These are phyloP conservation scores for Alsophila aescularia DNA, from an alignment of 2,888 invertebrate genomes.

Conservation along the genomic window DNA sequence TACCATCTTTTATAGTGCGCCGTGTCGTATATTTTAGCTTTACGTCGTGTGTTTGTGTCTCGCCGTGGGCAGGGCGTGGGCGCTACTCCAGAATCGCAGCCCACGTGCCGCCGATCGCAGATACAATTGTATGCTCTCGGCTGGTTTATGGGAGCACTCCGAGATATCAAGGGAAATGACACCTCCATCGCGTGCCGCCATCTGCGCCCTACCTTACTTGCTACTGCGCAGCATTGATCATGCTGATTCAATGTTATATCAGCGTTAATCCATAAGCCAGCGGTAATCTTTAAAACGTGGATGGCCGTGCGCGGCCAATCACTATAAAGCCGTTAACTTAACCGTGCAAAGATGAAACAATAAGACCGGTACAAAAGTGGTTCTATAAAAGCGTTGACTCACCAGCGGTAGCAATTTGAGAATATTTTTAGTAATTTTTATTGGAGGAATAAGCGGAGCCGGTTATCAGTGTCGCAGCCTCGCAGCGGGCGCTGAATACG, in stretches of 20 bases:
- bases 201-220: slow-evolving; percentile 46
- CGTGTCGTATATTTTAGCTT: slow-evolving; percentile 72
- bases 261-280: slow-evolving; percentile 23
- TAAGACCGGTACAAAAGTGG: slow-evolving; percentile 42
- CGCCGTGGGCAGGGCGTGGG: slow-evolving; percentile 68
- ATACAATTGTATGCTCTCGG: slow-evolving; percentile 73
- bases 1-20: slow-evolving; percentile 70
- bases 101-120: slow-evolving; percentile 75
- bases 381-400: slow-evolving; percentile 46
- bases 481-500: slow-evolving; percentile 60
- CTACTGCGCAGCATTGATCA: slow-evolving; percentile 19
- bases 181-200: slow-evolving; percentile 63
- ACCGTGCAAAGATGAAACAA: slow-evolving; percentile 39
- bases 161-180: slow-evolving; percentile 68
- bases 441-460: slow-evolving; percentile 52
- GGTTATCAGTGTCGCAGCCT: slow-evolving; percentile 52
- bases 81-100: slow-evolving; percentile 77
- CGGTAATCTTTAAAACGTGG: slow-evolving; percentile 23
- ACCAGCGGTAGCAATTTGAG: slow-evolving; percentile 54
- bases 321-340: slow-evolving; percentile 35
- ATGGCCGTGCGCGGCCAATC: slow-evolving; percentile 8
- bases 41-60: slow-evolving; percentile 61
- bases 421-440: slow-evolving; percentile 59
- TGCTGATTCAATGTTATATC: slow-evolving; percentile 22
- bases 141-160: slow-evolving; percentile 72